Evolutionary conservation across 2,888 invertebrate genomes (phyloP).

Genomic region (Dolichomitus sp.): DNA sequence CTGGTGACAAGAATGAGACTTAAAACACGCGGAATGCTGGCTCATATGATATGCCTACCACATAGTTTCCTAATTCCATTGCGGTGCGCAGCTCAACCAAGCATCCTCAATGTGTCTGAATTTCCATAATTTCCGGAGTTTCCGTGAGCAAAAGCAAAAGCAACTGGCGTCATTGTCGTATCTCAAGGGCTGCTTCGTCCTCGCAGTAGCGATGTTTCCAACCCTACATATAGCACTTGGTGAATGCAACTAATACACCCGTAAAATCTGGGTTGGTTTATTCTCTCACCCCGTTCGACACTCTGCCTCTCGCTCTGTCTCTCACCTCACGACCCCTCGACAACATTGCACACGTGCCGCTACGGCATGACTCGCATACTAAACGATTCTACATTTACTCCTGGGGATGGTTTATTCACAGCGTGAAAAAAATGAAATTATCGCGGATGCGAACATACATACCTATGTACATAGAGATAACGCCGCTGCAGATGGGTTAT

Average conservation of each 20-base stretch:
- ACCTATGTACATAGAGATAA: slow-evolving; percentile 31
- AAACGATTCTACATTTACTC: slow-evolving; percentile 67
- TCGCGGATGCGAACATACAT: slow-evolving; percentile 63
- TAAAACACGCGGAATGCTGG: background rate
- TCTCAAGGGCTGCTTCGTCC: slow-evolving; percentile 28
- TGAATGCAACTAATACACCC: slow-evolving; percentile 53
- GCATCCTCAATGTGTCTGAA: slow-evolving; percentile 22
- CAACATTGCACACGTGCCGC: slow-evolving; percentile 62
- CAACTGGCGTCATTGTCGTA: slow-evolving; percentile 23
- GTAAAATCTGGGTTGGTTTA: slow-evolving; percentile 50
- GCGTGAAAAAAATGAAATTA: slow-evolving; percentile 76
- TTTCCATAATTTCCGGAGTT: slow-evolving; percentile 50
- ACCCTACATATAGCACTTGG: slow-evolving; percentile 4
- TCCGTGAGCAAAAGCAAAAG: slow-evolving; percentile 32
- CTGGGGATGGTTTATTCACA: slow-evolving; percentile 75
- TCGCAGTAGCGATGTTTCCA: slow-evolving; percentile 18
- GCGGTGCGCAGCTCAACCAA: background rate
- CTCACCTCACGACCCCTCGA: slow-evolving; percentile 14
- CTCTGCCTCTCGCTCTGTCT: background rate
- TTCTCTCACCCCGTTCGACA: slow-evolving; percentile 9
- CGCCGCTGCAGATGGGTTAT: slow-evolving; percentile 46
- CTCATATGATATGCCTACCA: slow-evolving; percentile 36
- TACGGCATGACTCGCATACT: slow-evolving; percentile 64
- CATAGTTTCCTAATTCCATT: slow-evolving; percentile 45
- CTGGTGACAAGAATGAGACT: background rate